A percentile compares a stretch with the other conserved stretches of the same genome.
phyloP scores from a whole-genome alignment of 2,797 vertebrate genomes.

The Gallinago nigripennis region DNA sequence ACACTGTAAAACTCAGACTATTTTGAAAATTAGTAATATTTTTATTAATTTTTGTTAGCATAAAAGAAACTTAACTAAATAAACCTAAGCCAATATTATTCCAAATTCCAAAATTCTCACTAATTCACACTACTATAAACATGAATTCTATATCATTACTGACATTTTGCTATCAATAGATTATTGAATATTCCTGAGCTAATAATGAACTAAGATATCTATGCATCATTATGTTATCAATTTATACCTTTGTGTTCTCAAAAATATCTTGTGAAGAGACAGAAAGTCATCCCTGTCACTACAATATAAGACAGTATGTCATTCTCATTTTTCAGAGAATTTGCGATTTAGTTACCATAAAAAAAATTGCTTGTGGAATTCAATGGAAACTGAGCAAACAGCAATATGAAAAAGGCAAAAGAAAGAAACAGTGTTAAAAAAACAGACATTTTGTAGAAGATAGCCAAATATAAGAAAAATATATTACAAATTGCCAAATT shows the following conservation, averaged over 20 bases:
- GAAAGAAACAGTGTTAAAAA: neutral
- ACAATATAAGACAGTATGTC: neutral
- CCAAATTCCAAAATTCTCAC: no score
- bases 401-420: neutral
- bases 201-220: neutral
- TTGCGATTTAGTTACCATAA: neutral
- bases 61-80: neutral
- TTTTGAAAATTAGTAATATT: neutral
- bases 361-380: neutral
- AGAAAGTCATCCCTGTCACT: neutral
- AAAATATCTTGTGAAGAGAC: neutral
- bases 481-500: neutral
- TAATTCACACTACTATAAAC: neutral
- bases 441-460: neutral
- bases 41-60: neutral
- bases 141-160: neutral
- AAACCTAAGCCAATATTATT: neutral
- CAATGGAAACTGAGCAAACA: neutral
- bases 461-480: neutral
- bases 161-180: neutral
- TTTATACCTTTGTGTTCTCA: neutral
- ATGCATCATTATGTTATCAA: neutral
- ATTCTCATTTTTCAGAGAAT: neutral
- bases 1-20: neutral
- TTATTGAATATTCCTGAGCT: neutral